Conservation (phyloP, 1,140 invertebrate genomes). For the Lucilia cuprina region DNA sequence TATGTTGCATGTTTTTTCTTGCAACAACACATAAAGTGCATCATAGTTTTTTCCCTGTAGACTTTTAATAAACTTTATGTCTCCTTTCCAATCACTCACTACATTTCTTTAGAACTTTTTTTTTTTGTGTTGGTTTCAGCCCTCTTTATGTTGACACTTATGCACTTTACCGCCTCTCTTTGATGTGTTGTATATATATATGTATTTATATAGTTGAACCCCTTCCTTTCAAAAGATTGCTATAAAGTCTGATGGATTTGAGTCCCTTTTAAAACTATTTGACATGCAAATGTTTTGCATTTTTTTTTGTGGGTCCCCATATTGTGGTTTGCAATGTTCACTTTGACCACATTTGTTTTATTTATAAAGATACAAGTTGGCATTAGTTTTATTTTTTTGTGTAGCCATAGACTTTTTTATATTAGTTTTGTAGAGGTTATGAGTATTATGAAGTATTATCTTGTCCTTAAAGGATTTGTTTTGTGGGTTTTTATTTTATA, state of each 20-base stretch:
- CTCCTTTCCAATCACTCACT: background rate
- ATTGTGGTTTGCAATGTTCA: background rate
- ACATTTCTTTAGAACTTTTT: background rate
- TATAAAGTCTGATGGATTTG: background rate
- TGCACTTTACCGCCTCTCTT: conserved; percentile 26
- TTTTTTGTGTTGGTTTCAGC: background rate
- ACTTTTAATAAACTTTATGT: background rate
- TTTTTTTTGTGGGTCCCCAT: background rate
- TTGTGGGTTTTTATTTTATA: background rate
- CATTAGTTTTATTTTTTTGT: background rate
- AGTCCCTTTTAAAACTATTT: background rate
- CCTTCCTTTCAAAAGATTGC: background rate
- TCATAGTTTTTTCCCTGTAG: background rate
- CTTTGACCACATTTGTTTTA: background rate
- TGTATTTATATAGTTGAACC: background rate
- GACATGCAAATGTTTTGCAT: conserved; percentile 1
- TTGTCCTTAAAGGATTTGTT: background rate
- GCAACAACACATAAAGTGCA: background rate
- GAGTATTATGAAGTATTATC: background rate
- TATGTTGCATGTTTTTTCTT: background rate
- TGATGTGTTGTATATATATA: background rate
- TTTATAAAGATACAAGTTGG: background rate
- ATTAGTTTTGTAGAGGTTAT: background rate
- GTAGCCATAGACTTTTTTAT: background rate
- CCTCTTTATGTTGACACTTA: conserved; percentile 21